A percentile compares a stretch with the other conserved stretches of the same genome.
These are phyloP conservation scores for Andrena bicolor DNA, from an alignment of 2,888 invertebrate species.

Conservation along the genomic window DNA sequence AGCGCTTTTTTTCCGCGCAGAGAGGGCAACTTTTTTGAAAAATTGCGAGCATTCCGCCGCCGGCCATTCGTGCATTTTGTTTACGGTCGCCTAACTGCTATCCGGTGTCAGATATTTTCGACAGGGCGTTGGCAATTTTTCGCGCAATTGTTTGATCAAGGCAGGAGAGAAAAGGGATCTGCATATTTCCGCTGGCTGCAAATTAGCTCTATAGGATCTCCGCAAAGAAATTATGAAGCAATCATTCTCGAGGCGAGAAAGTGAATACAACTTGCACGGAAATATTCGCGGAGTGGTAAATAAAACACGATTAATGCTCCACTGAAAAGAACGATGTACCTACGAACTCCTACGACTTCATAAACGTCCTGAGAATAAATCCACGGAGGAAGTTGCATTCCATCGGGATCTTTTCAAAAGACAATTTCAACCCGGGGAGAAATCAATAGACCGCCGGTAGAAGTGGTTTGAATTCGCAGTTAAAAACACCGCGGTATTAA, in stretches of 20 bases:
- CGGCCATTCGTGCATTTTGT: conserved; percentile 8
- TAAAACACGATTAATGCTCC: too few species aligned
- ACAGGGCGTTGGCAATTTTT: neutral
- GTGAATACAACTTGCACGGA: too few species aligned
- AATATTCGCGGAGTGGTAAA: too few species aligned
- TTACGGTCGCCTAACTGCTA: conserved; percentile 1
- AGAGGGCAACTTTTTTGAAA: conserved; percentile 17
- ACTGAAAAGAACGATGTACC: too few species aligned
- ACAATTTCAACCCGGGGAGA: neutral
- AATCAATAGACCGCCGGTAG: conserved; percentile 12
- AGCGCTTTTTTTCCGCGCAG: neutral
- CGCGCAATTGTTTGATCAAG: too few species aligned
- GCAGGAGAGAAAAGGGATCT: neutral
- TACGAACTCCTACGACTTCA: neutral
- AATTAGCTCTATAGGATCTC: too few species aligned
- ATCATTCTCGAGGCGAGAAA: too few species aligned
- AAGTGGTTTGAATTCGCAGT: neutral
- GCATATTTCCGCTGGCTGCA: neutral
- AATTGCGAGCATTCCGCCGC: conserved; percentile 11
- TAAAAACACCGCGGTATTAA: conserved; percentile 21
- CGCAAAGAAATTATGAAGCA: too few species aligned
- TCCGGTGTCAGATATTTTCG: conserved; percentile 12
- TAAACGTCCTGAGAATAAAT: neutral
- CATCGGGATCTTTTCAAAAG: neutral
- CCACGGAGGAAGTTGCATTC: neutral